Conservation (phyloP, 2,888 invertebrate species). For the Dascillus cervinus region DNA sequence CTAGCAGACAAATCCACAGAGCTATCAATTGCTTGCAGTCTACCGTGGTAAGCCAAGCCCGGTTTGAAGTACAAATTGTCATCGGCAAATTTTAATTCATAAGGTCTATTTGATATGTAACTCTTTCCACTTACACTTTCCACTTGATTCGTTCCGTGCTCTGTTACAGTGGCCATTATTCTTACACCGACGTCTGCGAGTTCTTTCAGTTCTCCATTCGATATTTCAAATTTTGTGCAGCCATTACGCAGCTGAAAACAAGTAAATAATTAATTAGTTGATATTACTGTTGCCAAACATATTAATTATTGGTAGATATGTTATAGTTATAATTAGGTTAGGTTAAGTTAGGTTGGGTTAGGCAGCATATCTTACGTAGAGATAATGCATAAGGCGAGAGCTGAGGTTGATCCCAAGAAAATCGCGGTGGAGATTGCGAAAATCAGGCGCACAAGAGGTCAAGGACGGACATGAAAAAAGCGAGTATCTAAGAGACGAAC, state of each 20-base stretch:
- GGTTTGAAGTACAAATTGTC: conserved; percentile 56
- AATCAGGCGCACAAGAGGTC: too few relatives aligned
- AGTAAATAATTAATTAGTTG: conserved; percentile 1
- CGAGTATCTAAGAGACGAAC: too few relatives aligned
- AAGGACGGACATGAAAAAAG: too few relatives aligned
- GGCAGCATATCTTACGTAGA: too few relatives aligned
- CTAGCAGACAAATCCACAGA: conserved; percentile 11
- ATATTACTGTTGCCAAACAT: too few relatives aligned
- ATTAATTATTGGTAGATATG: not conserved
- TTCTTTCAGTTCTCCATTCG: conserved; percentile 19
- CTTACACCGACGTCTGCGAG: conserved; percentile 18
- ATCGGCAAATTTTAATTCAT: conserved; percentile 52
- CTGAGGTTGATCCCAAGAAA: too few relatives aligned
- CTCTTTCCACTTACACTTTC: conserved; percentile 55
- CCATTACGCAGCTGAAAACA: conserved; percentile 32
- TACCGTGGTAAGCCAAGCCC: conserved; percentile 62
- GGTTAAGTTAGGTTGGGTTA: not conserved
- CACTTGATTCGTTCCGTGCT: conserved; percentile 57
- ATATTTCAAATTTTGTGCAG: conserved; percentile 31
- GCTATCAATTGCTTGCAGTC: conserved; percentile 28
- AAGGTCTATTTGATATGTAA: conserved; percentile 48
- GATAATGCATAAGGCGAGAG: too few relatives aligned
- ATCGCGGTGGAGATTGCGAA: too few relatives aligned
- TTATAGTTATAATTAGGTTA: not conserved
- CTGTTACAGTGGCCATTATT: conserved; percentile 44